Conservation (phyloP, 2,888 invertebrate species). For the Leptinotarsa tumamoca region DNA sequence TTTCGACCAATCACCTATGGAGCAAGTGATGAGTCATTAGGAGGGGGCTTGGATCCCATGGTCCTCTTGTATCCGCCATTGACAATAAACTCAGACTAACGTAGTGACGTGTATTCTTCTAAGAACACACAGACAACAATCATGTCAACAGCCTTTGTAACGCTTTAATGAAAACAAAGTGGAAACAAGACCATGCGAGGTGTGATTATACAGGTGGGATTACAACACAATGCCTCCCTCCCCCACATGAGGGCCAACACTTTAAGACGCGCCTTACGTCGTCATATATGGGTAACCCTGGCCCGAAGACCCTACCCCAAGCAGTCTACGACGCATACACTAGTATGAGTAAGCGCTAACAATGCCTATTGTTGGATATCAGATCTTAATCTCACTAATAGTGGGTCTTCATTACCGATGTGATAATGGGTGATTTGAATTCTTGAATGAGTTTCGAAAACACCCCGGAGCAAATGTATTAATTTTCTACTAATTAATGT, state of each 20-base stretch:
- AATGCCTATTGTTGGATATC: conserved; percentile 37
- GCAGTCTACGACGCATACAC: conserved; percentile 21
- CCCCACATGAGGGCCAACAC: conserved; percentile 30
- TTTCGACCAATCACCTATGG: no score
- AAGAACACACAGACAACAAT: conserved; percentile 12
- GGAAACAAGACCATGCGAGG: conserved; percentile 28
- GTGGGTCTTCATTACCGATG: conserved; percentile 38
- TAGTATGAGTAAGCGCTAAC: conserved; percentile 36
- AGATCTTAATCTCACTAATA: conserved; percentile 37
- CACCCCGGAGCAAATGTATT: conserved; percentile 16
- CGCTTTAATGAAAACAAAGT: conserved; percentile 7
- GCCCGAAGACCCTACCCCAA: conserved; percentile 25
- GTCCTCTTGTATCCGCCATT: no score
- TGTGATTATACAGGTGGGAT: conserved; percentile 34
- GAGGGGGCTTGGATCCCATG: no score
- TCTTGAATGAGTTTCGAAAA: conserved; percentile 20
- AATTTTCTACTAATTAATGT: conserved; percentile 15
- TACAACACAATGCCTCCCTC: conserved; percentile 29
- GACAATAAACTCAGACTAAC: not conserved
- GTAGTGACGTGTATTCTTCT: not conserved
- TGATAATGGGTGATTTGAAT: conserved; percentile 27
- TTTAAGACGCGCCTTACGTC: conserved; percentile 25
- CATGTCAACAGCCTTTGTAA: conserved; percentile 16
- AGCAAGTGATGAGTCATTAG: no score
- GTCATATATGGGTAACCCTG: conserved; percentile 23